A percentile compares a stretch with the other conserved stretches of the same genome.
phyloP scores from a whole-genome alignment of 2,113 vertebrate species.

The Apodemus sylvaticus region DNA sequence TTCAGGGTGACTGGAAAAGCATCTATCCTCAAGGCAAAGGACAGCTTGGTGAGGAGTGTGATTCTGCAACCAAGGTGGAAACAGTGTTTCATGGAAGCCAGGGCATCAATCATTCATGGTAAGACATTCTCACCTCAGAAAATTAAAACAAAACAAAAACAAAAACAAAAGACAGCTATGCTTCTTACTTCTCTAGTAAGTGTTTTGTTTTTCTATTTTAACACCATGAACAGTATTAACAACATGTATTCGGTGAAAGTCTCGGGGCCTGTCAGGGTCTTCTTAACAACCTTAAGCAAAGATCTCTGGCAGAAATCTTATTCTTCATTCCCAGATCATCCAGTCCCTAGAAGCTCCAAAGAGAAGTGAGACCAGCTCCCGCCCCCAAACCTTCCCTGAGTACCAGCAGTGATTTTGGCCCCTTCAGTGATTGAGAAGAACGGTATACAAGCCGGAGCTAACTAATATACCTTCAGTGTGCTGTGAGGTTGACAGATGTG shows the following conservation, averaged over 20 bases:
- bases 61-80: not conserved
- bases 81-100: not conserved
- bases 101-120: not conserved
- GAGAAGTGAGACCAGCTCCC: not conserved
- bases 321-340: not conserved
- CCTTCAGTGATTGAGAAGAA: not conserved
- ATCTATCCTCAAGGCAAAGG: not conserved
- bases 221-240: not conserved
- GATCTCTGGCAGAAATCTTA: accelerated
- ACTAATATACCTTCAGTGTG: not conserved
- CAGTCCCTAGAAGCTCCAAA: not conserved
- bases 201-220: not conserved
- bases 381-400: not conserved
- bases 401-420: not conserved
- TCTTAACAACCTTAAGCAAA: not conserved
- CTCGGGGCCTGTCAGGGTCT: not conserved
- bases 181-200: not conserved
- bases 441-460: not conserved
- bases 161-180: not conserved
- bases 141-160: not conserved
- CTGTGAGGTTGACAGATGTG: not conserved
- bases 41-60: not conserved
- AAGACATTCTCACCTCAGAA: not conserved
- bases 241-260: no score
- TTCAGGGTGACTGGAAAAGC: not conserved